phyloP scores from a whole-genome alignment of 2,888 invertebrate species.

The Rhaphigaster nebulosa region DNA sequence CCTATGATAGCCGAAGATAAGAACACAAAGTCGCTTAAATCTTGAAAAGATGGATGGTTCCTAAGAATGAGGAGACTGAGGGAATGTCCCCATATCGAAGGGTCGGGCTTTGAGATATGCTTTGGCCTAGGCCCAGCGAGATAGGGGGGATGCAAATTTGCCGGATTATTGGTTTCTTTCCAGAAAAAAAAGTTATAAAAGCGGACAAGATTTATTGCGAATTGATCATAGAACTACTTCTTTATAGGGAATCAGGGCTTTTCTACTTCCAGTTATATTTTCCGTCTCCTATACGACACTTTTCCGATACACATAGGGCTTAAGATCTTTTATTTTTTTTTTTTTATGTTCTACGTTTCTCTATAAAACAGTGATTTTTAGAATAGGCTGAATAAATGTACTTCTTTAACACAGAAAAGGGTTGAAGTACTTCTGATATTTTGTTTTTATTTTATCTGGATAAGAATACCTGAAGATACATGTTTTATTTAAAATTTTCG shows the following conservation, averaged over 20 bases:
- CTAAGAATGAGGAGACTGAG: background rate
- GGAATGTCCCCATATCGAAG: conserved; percentile 3
- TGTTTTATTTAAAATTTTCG: too few species aligned
- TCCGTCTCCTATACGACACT: background rate
- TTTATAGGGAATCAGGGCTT: conserved; percentile 4
- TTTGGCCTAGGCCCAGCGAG: background rate
- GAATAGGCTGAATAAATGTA: background rate
- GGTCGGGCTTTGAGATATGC: background rate
- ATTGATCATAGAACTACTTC: conserved; percentile 14
- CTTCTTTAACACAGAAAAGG: too few species aligned
- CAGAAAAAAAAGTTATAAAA: conserved; percentile 9
- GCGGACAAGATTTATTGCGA: background rate
- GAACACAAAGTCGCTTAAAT: background rate
- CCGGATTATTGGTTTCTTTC: conserved; percentile 26
- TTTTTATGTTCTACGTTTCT: too few species aligned
- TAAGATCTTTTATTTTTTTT: background rate
- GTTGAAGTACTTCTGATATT: too few species aligned
- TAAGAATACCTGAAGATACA: too few species aligned
- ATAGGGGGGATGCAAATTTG: background rate
- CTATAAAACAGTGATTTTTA: background rate
- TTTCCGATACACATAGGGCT: background rate
- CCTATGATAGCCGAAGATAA: background rate
- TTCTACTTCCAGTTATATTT: background rate
- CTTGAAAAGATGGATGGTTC: background rate
- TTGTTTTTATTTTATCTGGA: too few species aligned